A percentile compares a stretch with the other conserved stretches of the same genome.
phyloP scores from a whole-genome alignment of 1,140 invertebrate species.

The Temnothorax nylanderi region DNA sequence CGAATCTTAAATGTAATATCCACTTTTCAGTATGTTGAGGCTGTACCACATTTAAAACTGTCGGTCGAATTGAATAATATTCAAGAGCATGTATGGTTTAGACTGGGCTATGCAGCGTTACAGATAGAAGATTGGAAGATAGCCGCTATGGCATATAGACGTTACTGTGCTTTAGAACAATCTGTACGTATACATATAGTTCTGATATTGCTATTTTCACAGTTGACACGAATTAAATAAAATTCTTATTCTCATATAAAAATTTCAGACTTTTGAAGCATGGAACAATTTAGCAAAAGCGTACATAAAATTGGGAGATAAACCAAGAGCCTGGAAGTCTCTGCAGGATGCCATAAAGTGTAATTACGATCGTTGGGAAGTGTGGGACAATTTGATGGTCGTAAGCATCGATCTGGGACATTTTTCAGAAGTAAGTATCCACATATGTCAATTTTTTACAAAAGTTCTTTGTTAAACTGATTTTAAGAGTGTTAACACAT shows the following conservation, averaged over 20 bases:
- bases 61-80: constrained; percentile 94
- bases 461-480: constrained; percentile 5
- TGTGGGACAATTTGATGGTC: constrained; percentile 98
- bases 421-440: constrained; percentile 88
- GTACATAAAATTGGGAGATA: constrained; percentile 95
- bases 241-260: constrained; percentile 31
- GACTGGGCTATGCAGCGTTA: constrained; percentile 94
- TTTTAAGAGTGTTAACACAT: not conserved
- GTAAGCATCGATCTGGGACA: constrained; percentile 92
- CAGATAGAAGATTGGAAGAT: constrained; percentile 92
- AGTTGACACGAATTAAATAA: not conserved
- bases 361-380: constrained; percentile 98
- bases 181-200: constrained; percentile 85
- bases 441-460: constrained; percentile 26
- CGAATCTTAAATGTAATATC: not conserved
- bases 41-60: constrained; percentile 92
- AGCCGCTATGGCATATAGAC: constrained; percentile 93
- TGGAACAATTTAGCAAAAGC: constrained; percentile 99
- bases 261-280: constrained; percentile 93
- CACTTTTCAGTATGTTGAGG: constrained; percentile 88
- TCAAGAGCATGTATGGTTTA: constrained; percentile 94
- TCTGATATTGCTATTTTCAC: not conserved
- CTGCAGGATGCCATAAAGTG: constrained; percentile 96
- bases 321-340: constrained; percentile 92
- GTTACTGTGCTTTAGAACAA: constrained; percentile 94